These are phyloP conservation scores for Salpingus planirostris DNA, from an alignment of 2,888 invertebrate genomes.

Conservation along the genomic window DNA sequence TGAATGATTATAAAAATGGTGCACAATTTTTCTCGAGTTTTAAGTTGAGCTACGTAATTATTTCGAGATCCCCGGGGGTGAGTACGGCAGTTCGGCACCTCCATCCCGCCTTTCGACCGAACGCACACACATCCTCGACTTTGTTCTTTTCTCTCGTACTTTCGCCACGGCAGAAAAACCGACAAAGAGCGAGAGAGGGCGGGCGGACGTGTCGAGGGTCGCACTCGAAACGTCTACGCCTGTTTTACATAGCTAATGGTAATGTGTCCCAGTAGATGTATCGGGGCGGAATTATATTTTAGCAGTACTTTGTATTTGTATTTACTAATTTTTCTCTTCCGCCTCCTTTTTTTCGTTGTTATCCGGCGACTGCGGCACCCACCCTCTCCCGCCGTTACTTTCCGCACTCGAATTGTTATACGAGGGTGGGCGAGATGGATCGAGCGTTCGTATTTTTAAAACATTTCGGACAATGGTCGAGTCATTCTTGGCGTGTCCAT, in stretches of 20 bases:
- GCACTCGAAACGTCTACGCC: conserved; percentile 3
- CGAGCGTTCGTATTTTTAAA: background rate
- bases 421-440: background rate
- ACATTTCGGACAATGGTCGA: conserved; percentile 14
- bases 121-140: conserved; percentile 12
- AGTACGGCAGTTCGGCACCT: conserved; percentile 26
- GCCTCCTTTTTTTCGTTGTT: too few relatives aligned
- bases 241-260: conserved; percentile 34
- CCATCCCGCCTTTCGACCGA: background rate
- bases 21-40: conserved; percentile 41
- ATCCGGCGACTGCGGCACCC: too few relatives aligned
- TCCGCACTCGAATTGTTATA: background rate
- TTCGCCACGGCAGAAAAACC: background rate
- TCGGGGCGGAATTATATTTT: conserved; percentile 34
- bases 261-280: conserved; percentile 33
- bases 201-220: background rate
- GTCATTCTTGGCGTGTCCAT: conserved; percentile 27
- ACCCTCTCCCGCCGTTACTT: too few relatives aligned
- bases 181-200: conserved; percentile 2
- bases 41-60: conserved; percentile 41
- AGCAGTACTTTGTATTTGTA: conserved; percentile 35
- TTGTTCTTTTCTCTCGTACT: conserved; percentile 5
- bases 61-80: conserved; percentile 35
- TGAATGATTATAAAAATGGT: conserved; percentile 42
- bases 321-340: conserved; percentile 34